These are phyloP conservation scores for Scomber scombrus DNA, from an alignment of 2,113 vertebrate genomes.

Conservation along the genomic window DNA sequence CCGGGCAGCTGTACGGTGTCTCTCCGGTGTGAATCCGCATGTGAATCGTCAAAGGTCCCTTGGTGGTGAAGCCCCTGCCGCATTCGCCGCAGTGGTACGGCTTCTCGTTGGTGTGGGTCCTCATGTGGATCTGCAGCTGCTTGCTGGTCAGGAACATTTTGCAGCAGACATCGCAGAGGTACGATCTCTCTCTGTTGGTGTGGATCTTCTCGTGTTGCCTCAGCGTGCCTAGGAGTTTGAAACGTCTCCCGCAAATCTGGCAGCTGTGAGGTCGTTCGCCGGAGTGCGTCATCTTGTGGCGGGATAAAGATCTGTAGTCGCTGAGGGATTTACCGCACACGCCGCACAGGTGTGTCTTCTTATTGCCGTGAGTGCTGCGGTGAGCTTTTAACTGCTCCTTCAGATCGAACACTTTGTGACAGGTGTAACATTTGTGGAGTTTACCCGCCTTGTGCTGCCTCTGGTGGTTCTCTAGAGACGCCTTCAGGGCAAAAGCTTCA, in stretches of 20 bases:
- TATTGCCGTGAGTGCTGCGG: not conserved
- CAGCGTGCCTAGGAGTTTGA: slow-evolving; percentile 65
- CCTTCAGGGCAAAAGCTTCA: not conserved
- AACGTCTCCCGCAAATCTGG: slow-evolving; percentile 54
- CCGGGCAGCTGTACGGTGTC: slow-evolving; percentile 58
- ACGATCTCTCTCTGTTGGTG: slow-evolving; percentile 48
- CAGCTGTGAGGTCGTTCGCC: slow-evolving; percentile 65
- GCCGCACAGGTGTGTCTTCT: slow-evolving; percentile 56
- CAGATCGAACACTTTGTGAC: slow-evolving; percentile 20
- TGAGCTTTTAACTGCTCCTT: slow-evolving; percentile 31
- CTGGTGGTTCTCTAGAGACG: slow-evolving; percentile 14
- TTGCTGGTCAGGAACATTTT: slow-evolving; percentile 68
- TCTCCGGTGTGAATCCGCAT: slow-evolving; percentile 70
- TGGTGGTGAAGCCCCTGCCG: slow-evolving; percentile 60
- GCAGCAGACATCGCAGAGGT: slow-evolving; percentile 76
- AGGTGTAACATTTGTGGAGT: slow-evolving; percentile 20
- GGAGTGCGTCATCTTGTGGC: slow-evolving; percentile 70
- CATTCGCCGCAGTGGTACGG: slow-evolving; percentile 61
- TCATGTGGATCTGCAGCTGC: slow-evolving; percentile 71
- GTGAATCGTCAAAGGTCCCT: slow-evolving; percentile 51
- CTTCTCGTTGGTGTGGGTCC: slow-evolving; percentile 60
- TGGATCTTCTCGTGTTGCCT: slow-evolving; percentile 73
- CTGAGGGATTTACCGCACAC: slow-evolving; percentile 68
- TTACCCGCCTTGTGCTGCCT: not conserved
- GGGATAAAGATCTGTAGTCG: slow-evolving; percentile 55